phyloP scores from a whole-genome alignment of 2,888 invertebrate genomes.

The Phoronis australis region DNA sequence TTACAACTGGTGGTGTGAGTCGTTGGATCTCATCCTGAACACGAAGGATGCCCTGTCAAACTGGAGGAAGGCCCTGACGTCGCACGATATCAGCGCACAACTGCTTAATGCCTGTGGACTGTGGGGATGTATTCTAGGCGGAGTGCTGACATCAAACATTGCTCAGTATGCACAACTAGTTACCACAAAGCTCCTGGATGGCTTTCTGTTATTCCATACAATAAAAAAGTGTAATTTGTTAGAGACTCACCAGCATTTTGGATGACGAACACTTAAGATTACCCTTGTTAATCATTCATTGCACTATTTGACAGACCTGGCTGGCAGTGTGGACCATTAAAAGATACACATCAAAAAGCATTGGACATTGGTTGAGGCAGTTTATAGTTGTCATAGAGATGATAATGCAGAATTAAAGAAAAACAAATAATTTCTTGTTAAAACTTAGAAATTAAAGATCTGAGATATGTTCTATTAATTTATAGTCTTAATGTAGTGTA shows the following conservation, averaged over 20 bases:
- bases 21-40: conserved; percentile 41
- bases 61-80: conserved; percentile 30
- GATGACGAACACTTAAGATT: no score
- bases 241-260: not conserved
- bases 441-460: no score
- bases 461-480: no score
- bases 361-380: no score
- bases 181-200: not conserved
- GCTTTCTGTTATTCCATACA: conserved; percentile 1
- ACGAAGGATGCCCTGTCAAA: conserved; percentile 34
- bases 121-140: conserved; percentile 50
- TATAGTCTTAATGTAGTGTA: no score
- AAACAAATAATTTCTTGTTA: no score
- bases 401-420: no score
- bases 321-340: no score
- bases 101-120: conserved; percentile 46
- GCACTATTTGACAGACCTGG: no score
- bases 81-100: conserved; percentile 20
- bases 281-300: no score
- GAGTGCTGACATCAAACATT: conserved; percentile 46
- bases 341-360: no score
- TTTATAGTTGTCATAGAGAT: no score
- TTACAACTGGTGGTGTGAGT: conserved; percentile 46
- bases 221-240: not conserved
- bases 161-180: conserved; percentile 48